Conservation (phyloP, 2,797 vertebrate species). For the Gallinago nigripennis region DNA sequence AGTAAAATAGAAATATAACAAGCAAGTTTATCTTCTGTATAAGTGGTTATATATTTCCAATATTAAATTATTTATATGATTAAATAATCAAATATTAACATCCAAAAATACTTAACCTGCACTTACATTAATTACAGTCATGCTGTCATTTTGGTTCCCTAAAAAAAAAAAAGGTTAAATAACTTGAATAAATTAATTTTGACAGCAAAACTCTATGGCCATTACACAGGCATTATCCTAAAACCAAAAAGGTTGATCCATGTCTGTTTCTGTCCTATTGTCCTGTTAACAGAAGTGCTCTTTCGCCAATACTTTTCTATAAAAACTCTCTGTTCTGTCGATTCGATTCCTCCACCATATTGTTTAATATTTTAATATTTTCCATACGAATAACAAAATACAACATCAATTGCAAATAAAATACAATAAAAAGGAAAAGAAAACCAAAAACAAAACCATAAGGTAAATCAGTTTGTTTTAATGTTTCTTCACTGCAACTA, state of each 20-base stretch:
- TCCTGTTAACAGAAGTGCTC: background rate
- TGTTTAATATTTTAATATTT: background rate
- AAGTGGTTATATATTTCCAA: background rate
- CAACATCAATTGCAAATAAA: background rate
- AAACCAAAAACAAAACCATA: background rate
- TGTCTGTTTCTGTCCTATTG: background rate
- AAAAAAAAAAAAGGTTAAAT: background rate
- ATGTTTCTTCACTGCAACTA: background rate
- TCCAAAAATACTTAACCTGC: background rate
- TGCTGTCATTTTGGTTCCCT: background rate
- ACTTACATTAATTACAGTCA: background rate
- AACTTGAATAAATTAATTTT: background rate
- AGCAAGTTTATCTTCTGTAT: background rate
- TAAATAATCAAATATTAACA: background rate
- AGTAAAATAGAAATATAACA: background rate
- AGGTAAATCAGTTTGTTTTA: slow-evolving; percentile 1
- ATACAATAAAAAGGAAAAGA: background rate
- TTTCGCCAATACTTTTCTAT: background rate
- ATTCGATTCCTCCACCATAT: background rate
- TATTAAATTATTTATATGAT: background rate
- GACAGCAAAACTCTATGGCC: background rate
- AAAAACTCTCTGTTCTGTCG: background rate
- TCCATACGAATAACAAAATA: background rate
- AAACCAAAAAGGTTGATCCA: background rate
- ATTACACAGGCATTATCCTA: background rate